These are phyloP conservation scores for Eupithecia subfuscata DNA, from an alignment of 2,888 invertebrate species.

Conservation along the genomic window DNA sequence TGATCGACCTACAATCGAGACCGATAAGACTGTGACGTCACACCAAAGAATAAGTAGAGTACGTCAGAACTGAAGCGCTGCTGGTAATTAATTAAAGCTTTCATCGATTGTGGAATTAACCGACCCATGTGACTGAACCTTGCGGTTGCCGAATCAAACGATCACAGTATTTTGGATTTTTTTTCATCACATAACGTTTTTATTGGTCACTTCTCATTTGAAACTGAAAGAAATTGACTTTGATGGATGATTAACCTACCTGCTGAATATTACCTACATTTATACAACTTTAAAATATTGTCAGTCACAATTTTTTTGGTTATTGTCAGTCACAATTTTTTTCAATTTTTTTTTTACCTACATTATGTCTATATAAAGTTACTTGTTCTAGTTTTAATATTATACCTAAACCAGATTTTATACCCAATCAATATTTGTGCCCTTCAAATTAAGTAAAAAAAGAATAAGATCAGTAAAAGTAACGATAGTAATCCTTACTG, in stretches of 20 bases:
- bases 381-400: too few species aligned
- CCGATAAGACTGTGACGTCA: slow-evolving; percentile 53
- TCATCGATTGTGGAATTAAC: slow-evolving; percentile 31
- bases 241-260: too few species aligned
- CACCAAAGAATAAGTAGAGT: slow-evolving; percentile 13
- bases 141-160: background rate
- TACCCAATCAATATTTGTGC: too few species aligned
- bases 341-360: too few species aligned
- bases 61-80: slow-evolving; percentile 44
- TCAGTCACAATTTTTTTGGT: too few species aligned
- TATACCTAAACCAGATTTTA: too few species aligned
- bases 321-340: background rate
- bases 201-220: too few species aligned
- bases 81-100: slow-evolving; percentile 55
- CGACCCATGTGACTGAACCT: background rate
- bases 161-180: background rate
- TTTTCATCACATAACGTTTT: background rate
- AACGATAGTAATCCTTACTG: background rate
- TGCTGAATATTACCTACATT: background rate
- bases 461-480: background rate
- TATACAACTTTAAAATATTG: background rate
- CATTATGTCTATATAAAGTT: too few species aligned
- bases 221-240: background rate
- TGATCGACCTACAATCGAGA: slow-evolving; percentile 30
- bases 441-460: background rate